Evolutionary conservation across 1,140 invertebrate species (phyloP).

Genomic region (Bombus superbus): DNA sequence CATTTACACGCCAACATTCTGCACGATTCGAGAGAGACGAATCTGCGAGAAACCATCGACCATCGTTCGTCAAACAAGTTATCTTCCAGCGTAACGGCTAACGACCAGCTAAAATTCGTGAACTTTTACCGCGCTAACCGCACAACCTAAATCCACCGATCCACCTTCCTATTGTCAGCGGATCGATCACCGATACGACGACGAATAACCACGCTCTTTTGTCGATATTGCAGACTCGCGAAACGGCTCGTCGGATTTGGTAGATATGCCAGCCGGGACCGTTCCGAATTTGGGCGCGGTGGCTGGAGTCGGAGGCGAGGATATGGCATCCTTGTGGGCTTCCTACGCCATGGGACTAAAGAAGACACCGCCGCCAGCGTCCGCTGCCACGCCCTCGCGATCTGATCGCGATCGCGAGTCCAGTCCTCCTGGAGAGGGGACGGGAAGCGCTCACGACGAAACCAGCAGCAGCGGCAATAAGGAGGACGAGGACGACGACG

Average conservation of each 20-base stretch:
- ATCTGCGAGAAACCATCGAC: too few relatives aligned
- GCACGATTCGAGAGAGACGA: too few relatives aligned
- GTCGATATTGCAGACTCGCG: constrained; percentile 74
- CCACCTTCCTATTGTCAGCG: too few relatives aligned
- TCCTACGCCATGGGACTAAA: constrained; percentile 87
- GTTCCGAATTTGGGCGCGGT: constrained; percentile 75
- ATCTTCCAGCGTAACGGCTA: too few relatives aligned
- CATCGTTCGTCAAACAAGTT: too few relatives aligned
- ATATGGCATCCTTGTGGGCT: constrained; percentile 90
- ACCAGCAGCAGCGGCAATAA: constrained; percentile 94
- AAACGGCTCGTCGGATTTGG: constrained; percentile 78
- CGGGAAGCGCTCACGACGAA: constrained; percentile 93
- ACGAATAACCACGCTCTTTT: not conserved
- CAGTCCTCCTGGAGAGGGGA: constrained; percentile 84
- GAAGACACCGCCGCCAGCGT: constrained; percentile 86
- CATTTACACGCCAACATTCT: too few relatives aligned
- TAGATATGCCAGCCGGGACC: constrained; percentile 74
- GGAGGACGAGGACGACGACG: constrained; percentile 96
- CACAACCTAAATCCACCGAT: too few relatives aligned
- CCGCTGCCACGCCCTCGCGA: constrained; percentile 81
- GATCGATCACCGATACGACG: not conserved
- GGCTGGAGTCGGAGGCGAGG: constrained; percentile 82
- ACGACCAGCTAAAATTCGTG: too few relatives aligned
- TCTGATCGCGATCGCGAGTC: constrained; percentile 85
- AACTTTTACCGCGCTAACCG: too few relatives aligned